A percentile compares a stretch with the other conserved stretches of the same genome.
phyloP scores from a whole-genome alignment of 2,888 invertebrate species.

The Diarsia brunnea region DNA sequence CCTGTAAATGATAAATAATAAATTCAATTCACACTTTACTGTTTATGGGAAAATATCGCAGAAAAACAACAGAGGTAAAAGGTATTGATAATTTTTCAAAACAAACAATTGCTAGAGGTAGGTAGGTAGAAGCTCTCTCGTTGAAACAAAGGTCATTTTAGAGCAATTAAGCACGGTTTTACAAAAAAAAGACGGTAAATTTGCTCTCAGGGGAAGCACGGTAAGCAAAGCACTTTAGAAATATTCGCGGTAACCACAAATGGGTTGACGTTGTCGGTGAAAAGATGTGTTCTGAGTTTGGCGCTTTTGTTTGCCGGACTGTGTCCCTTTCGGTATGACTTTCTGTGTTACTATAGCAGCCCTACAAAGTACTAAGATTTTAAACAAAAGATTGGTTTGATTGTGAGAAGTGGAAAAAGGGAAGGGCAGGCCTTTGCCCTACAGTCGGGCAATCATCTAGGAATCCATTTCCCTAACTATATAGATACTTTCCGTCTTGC shows the following conservation, averaged over 20 bases:
- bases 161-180: conserved; percentile 77
- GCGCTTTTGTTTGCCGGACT: neutral
- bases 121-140: conserved; percentile 33
- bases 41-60: conserved; percentile 1
- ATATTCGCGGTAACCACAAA: conserved; percentile 53
- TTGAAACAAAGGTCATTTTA: conserved; percentile 72
- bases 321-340: neutral
- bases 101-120: conserved; percentile 32
- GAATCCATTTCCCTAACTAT: no score
- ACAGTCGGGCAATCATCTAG: no score
- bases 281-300: neutral
- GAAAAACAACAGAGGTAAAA: conserved; percentile 6
- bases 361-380: no score
- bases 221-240: conserved; percentile 72
- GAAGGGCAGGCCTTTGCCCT: no score
- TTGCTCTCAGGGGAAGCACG: conserved; percentile 66
- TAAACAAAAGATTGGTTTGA: no score
- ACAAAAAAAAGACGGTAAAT: conserved; percentile 73
- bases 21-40: neutral
- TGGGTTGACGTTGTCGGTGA: neutral
- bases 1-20: no score
- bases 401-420: no score
- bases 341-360: neutral
- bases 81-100: conserved; percentile 29
- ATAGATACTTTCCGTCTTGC: no score